Evolutionary conservation across 2,113 vertebrate genomes (phyloP).

Genomic region (Coryphaenoides rupestris): DNA sequence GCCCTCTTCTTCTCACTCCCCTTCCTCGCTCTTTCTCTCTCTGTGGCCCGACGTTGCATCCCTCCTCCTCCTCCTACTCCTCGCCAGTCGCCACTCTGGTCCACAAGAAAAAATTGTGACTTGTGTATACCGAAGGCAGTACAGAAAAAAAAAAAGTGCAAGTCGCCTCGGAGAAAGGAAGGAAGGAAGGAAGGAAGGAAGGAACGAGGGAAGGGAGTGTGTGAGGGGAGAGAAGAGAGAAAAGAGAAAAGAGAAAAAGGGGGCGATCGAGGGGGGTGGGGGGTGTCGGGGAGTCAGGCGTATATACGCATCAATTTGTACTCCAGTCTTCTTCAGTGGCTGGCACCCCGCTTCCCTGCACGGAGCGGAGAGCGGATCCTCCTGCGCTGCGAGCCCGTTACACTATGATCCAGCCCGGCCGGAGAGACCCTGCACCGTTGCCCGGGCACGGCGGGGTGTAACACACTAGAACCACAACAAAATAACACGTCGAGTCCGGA

Average conservation of each 20-base stretch:
- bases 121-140: constrained; percentile 65
- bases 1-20: constrained; percentile 58
- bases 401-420: constrained; percentile 65
- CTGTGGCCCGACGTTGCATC: constrained; percentile 68
- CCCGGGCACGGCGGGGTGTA: constrained; percentile 67
- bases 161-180: constrained; percentile 70
- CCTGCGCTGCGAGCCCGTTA: constrained; percentile 61
- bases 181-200: constrained; percentile 43
- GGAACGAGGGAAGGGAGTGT: constrained; percentile 10
- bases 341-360: constrained; percentile 71
- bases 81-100: constrained; percentile 67
- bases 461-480: constrained; percentile 52
- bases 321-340: constrained; percentile 74
- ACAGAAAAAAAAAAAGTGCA: constrained; percentile 57
- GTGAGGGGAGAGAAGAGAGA: not conserved
- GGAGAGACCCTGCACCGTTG: constrained; percentile 52
- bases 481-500: not conserved
- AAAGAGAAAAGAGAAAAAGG: constrained; percentile 33
- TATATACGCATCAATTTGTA: constrained; percentile 76
- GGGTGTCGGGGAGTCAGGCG: constrained; percentile 49
- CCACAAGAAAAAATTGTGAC: constrained; percentile 67
- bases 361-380: constrained; percentile 58
- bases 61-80: too few relatives aligned
- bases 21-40: constrained; percentile 64
- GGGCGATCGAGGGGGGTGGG: constrained; percentile 64